Base-by-base conservation (phyloP, 2,797 vertebrate species). In the Sebastes minor region DNA sequence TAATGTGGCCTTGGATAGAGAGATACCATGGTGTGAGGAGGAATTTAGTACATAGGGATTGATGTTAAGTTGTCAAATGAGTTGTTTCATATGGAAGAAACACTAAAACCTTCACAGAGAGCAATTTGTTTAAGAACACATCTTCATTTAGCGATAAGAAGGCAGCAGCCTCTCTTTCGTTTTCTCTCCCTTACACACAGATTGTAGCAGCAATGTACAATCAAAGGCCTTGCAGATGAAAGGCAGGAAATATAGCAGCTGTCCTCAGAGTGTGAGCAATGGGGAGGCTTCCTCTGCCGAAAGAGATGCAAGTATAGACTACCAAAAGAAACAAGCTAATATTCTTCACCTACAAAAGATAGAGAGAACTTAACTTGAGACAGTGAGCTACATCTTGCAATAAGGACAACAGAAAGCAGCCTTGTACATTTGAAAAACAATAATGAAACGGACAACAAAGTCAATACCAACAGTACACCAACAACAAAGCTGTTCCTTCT, bases 201-300 rank as follows among this genome's bases (percentile, higher is more conserved):
- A 82, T 42, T 59, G 64, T 20, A 67, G 49, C n/a, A 14, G 82
- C 82, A 80, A 69, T 46, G 38, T 76, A 85, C 65, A 86, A 88
- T 83, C 92, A 90, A 90, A 91, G 81, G 75, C 81, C 49, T 83
- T 83, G 74, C 60, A 90, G 84, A 93, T 92, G 86, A 94, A 94
- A 94, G 90, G 82, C 92, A 94, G 93, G 92, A 94, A 94, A 90
- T 71, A 77, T 62, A 84, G 85, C 86, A 88, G 78, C 70, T 81
- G 86, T 82, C 86, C 80, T 82, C 81, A 8, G 79, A 81, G 84
- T 88, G 82, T 68, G 65, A 20, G 74, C 64, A 35, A 68, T 30
- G 28, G 30, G 77, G 67, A 76, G 46, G 80, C 66, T 92, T 93
- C 88, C 86, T 86, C 77, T 42, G 71, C 38, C 14, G 23, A 64